Percentiles rank a stretch among this genome's conserved stretches.
Evolutionary conservation across 2,888 invertebrate species (phyloP).

Genomic region (Acanthosepion esculentum): DNA sequence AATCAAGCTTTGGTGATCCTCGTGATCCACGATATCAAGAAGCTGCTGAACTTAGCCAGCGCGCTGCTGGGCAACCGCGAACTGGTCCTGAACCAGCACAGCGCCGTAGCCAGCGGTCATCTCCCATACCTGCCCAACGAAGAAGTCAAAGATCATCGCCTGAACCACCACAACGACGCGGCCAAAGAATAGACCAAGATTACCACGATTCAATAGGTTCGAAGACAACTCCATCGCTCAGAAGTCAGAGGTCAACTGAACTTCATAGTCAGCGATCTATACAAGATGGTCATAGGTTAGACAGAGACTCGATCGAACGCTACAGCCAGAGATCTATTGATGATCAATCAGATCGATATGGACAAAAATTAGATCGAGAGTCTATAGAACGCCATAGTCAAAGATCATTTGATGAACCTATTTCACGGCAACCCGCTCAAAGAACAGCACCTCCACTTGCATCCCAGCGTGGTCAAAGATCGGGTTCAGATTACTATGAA

Average conservation of each 20-base stretch:
- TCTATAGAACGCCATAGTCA: constrained; percentile 35
- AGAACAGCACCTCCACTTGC: constrained; percentile 40
- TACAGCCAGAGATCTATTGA: constrained; percentile 39
- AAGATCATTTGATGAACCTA: constrained; percentile 38
- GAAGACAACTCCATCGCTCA: neutral
- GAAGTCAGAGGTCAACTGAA: constrained; percentile 42
- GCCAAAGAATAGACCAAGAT: constrained; percentile 40
- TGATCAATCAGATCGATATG: constrained; percentile 5
- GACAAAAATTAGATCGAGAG: constrained; percentile 20
- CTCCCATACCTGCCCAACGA: constrained; percentile 42
- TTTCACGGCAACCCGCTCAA: constrained; percentile 25
- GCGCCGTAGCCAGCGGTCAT: constrained; percentile 35
- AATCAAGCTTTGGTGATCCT: constrained; percentile 39
- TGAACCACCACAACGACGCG: constrained; percentile 35
- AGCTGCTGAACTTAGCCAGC: constrained; percentile 23
- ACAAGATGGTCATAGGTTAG: constrained; percentile 38
- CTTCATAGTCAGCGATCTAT: constrained; percentile 40
- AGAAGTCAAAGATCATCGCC: constrained; percentile 43
- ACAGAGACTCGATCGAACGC: constrained; percentile 21
- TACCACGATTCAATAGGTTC: constrained; percentile 36
- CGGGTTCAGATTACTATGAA: constrained; percentile 42
- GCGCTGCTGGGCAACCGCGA: constrained; percentile 34
- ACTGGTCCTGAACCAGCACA: constrained; percentile 35
- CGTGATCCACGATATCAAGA: constrained; percentile 39
- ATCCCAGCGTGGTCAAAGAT: constrained; percentile 36